Evolutionary conservation across 2,888 invertebrate genomes (phyloP).

Genomic region (Tridacna gigas): DNA sequence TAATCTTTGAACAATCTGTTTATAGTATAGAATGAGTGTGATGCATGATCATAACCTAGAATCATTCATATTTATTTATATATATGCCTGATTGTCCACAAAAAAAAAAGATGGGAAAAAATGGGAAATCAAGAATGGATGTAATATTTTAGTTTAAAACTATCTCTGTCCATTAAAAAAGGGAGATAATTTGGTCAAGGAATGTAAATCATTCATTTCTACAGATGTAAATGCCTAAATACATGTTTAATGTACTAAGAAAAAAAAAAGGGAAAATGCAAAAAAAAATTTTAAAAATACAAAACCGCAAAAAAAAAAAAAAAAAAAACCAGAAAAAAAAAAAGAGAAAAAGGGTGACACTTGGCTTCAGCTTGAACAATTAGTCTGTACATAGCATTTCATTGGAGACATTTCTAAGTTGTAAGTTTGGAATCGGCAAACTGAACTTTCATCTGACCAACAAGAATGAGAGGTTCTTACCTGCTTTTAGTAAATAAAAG

Average conservation of each 20-base stretch:
- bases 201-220: constrained; percentile 16
- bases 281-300: background rate
- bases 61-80: constrained; percentile 14
- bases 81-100: constrained; percentile 32
- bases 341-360: background rate
- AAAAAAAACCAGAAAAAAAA: background rate
- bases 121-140: constrained; percentile 15
- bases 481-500: background rate
- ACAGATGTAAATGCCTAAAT: constrained; percentile 13
- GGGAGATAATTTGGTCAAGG: constrained; percentile 19
- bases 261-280: background rate
- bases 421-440: constrained; percentile 26
- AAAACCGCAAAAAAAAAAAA: background rate
- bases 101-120: constrained; percentile 18
- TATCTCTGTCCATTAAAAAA: constrained; percentile 12
- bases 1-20: background rate
- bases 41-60: constrained; percentile 26
- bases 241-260: constrained; percentile 12
- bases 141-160: constrained; percentile 6
- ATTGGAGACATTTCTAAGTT: background rate
- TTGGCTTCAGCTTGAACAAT: background rate
- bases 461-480: background rate
- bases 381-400: background rate
- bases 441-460: background rate
- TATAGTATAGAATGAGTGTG: constrained; percentile 12